phyloP scores from a whole-genome alignment of 2,888 invertebrate species.

The Adelphocoris suturalis region DNA sequence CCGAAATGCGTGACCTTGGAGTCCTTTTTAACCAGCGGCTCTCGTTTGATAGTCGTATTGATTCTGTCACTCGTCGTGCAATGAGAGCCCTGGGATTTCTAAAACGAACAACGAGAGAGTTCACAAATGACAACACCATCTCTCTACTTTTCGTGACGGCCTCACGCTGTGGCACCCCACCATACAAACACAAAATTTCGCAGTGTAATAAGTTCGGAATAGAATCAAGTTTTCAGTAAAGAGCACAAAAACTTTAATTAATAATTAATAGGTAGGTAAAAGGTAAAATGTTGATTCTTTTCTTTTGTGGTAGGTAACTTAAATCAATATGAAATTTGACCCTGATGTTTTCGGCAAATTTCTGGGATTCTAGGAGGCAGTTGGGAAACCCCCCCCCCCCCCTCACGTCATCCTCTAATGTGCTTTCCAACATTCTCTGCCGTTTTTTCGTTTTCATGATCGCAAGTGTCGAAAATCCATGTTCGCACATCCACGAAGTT shows the following conservation, averaged over 20 bases:
- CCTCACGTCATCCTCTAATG: neutral
- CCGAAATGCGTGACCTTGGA: too few species aligned
- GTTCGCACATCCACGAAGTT: constrained; percentile 37
- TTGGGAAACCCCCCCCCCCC: neutral
- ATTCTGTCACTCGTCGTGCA: too few species aligned
- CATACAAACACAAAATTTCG: neutral
- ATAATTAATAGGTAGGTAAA: neutral
- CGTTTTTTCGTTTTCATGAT: constrained; percentile 40
- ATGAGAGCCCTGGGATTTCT: too few species aligned
- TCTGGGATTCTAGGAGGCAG: neutral
- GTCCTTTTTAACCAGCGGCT: too few species aligned
- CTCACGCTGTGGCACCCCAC: too few species aligned
- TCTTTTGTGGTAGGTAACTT: neutral
- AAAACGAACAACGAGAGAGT: too few species aligned
- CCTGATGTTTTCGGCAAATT: neutral
- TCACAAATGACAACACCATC: too few species aligned
- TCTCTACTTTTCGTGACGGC: too few species aligned
- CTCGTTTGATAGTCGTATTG: too few species aligned
- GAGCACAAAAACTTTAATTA: neutral
- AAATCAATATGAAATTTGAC: neutral
- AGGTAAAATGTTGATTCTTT: neutral
- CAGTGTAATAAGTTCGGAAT: neutral
- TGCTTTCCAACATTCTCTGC: neutral
- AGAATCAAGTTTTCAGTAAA: neutral
- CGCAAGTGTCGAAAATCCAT: constrained; percentile 39